phyloP scores from a whole-genome alignment of 2,797 vertebrate species.

The Notoglanidium macrostoma region DNA sequence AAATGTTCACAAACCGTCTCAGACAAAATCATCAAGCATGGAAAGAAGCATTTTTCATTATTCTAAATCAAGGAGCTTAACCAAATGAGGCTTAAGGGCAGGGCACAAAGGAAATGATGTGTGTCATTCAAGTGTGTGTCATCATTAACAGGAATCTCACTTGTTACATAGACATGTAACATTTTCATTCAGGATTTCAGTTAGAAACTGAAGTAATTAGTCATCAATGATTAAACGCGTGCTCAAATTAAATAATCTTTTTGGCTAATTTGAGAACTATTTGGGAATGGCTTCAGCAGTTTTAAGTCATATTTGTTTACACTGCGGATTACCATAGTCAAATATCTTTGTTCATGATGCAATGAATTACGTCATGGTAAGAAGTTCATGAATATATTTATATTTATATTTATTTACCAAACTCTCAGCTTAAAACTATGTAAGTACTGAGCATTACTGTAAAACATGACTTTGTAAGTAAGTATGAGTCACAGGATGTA shows the following conservation, averaged over 20 bases:
- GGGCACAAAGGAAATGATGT: constrained; percentile 48
- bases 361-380: not conserved
- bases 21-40: not conserved
- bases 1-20: not conserved
- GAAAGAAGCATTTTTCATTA: not conserved
- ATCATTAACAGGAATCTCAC: constrained; percentile 30
- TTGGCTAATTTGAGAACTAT: not conserved
- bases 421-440: not conserved
- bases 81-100: constrained; percentile 34
- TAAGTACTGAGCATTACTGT: constrained; percentile 54
- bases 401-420: not conserved
- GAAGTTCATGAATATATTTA: not conserved
- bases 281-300: not conserved
- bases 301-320: not conserved
- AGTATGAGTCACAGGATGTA: constrained; percentile 78
- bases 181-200: constrained; percentile 13
- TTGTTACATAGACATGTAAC: not conserved
- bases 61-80: constrained; percentile 28
- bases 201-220: not conserved
- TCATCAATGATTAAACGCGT: not conserved
- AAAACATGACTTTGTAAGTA: constrained; percentile 62
- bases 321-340: not conserved
- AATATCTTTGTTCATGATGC: not conserved
- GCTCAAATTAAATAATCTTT: not conserved
- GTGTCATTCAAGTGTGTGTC: constrained; percentile 45